Conservation (phyloP, 1,140 invertebrate genomes). For the Drosophila funebris region DNA sequence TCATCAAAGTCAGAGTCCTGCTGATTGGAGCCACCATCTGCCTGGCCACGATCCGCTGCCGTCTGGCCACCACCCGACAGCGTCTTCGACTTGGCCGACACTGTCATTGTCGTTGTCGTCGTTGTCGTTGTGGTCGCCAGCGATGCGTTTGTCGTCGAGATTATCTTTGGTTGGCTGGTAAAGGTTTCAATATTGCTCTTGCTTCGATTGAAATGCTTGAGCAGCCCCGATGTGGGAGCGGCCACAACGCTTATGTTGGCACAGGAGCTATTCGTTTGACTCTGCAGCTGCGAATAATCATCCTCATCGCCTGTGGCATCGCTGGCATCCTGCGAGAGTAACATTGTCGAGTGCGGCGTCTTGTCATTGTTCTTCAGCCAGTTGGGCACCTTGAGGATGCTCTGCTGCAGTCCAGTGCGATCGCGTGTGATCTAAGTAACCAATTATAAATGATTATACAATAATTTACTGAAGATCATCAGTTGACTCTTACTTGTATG, state of each 20-base stretch:
- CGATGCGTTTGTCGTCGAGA: conserved; percentile 65
- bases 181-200: conserved; percentile 82
- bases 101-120: background rate
- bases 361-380: conserved; percentile 89
- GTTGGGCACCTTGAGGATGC: conserved; percentile 92
- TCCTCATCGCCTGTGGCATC: conserved; percentile 74
- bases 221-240: conserved; percentile 25
- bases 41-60: conserved; percentile 88
- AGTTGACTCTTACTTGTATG: conserved; percentile 84
- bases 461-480: background rate
- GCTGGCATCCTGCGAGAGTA: conserved; percentile 58
- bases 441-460: background rate
- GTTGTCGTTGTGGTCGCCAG: conserved; percentile 7
- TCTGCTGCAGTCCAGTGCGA: conserved; percentile 94
- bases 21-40: conserved; percentile 92
- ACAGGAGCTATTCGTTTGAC: conserved; percentile 62
- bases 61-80: conserved; percentile 5
- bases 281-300: conserved; percentile 50
- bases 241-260: conserved; percentile 57
- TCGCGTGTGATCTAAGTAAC: conserved; percentile 89
- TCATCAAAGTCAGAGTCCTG: conserved; percentile 92
- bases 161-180: conserved; percentile 78
- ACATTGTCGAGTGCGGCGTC: conserved; percentile 66
- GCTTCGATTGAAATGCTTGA: conserved; percentile 74
- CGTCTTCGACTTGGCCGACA: conserved; percentile 53